Conservation (phyloP, 2,797 vertebrate genomes). For the Podarcis siculus region DNA sequence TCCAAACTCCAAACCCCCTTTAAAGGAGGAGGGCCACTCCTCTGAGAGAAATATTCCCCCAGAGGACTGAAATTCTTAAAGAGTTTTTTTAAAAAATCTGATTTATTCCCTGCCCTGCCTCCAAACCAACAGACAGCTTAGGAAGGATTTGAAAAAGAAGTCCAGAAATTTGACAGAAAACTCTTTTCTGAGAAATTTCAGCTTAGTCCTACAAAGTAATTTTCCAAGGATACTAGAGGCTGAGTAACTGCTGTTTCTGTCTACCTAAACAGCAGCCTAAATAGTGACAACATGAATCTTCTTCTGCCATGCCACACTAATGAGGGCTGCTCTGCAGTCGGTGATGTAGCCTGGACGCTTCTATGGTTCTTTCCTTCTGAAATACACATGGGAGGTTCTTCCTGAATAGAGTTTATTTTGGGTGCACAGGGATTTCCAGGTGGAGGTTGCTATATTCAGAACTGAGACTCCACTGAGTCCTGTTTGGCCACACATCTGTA, state of each 20-base stretch:
- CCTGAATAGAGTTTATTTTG: conserved; percentile 6
- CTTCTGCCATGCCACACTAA: accelerated
- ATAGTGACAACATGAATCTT: not conserved
- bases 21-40: too few relatives aligned
- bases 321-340: not conserved
- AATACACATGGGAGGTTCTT: conserved; percentile 6
- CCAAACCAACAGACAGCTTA: too few relatives aligned
- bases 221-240: not conserved
- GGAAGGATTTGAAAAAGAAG: too few relatives aligned
- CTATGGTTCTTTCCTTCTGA: not conserved
- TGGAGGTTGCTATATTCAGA: not conserved
- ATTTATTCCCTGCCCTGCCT: too few relatives aligned
- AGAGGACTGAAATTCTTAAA: too few relatives aligned
- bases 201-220: not conserved
- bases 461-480: not conserved
- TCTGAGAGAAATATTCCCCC: too few relatives aligned
- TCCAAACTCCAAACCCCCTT: too few relatives aligned
- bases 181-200: too few relatives aligned
- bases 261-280: too few relatives aligned
- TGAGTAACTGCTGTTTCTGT: not conserved
- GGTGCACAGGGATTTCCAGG: conserved; percentile 13
- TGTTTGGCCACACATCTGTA: conserved; percentile 1
- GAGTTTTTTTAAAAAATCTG: too few relatives aligned
- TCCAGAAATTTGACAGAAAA: too few relatives aligned
- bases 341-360: accelerated